A percentile compares a stretch with the other conserved stretches of the same genome.
These are phyloP conservation scores for Ophion ventricosus DNA, from an alignment of 2,888 invertebrate genomes.

Conservation along the genomic window DNA sequence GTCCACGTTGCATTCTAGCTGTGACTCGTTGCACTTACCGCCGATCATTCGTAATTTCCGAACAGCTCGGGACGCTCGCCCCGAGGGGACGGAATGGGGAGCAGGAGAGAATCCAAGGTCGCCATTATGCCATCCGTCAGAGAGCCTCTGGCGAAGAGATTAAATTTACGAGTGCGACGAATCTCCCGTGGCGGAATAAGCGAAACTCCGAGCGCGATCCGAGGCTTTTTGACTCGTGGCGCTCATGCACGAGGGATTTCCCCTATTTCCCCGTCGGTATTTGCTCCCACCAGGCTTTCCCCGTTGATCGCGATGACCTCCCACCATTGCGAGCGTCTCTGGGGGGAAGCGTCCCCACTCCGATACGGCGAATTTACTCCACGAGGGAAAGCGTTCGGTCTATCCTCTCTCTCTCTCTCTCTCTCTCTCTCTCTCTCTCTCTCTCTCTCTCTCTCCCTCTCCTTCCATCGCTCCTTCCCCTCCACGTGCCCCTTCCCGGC, in stretches of 20 bases:
- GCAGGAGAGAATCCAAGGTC: neutral
- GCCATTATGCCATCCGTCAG: neutral
- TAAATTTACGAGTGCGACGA: conserved; percentile 39
- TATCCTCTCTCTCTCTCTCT: conserved; percentile 64
- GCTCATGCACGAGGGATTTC: conserved; percentile 25
- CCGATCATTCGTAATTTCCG: neutral
- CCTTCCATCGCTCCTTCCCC: conserved; percentile 67
- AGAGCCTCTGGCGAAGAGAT: neutral
- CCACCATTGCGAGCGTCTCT: conserved; percentile 62
- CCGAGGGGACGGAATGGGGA: neutral
- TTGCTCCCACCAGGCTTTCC: conserved; percentile 22
- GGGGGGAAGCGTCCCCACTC: conserved; percentile 68
- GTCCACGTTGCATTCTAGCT: too few species aligned
- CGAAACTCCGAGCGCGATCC: conserved; percentile 48
- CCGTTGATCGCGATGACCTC: conserved; percentile 60
- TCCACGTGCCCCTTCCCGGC: conserved; percentile 77
- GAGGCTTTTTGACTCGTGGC: conserved; percentile 14
- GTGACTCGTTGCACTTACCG: neutral
- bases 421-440: conserved; percentile 67
- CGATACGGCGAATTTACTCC: conserved; percentile 44
- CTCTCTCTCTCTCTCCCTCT: conserved; percentile 62
- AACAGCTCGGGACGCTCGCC: neutral
- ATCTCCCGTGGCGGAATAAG: conserved; percentile 29
- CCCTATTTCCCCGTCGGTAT: conserved; percentile 57
- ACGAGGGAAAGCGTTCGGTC: conserved; percentile 39